These are phyloP conservation scores for Mus musculus DNA, from an alignment of 2,113 vertebrate species.

Conservation along the genomic window DNA sequence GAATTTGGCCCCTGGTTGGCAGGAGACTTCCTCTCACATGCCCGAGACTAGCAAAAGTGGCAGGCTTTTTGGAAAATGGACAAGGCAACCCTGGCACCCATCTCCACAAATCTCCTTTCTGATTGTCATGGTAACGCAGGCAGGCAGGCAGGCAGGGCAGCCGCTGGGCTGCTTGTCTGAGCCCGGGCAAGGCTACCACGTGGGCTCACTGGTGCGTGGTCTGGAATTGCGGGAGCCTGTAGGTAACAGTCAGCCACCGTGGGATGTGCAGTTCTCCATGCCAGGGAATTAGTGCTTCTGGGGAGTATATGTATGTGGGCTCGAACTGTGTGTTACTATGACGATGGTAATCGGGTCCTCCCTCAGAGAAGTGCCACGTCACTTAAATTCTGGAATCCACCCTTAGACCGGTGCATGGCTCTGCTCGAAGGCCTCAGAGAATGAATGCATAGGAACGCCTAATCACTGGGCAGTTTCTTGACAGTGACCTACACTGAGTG, in stretches of 20 bases:
- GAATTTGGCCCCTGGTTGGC: neutral
- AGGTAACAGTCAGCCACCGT: neutral
- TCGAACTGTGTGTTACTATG: conserved; percentile 60
- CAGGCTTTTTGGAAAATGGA: neutral
- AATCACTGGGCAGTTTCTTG: conserved; percentile 62
- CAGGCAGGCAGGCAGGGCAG: neutral
- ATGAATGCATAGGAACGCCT: neutral
- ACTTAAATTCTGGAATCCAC: neutral
- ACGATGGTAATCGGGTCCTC: conserved; percentile 46
- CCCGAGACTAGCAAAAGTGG: neutral
- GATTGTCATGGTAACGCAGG: conserved; percentile 48
- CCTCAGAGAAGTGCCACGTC: neutral
- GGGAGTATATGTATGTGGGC: neutral
- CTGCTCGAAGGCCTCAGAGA: neutral
- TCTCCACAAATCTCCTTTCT: neutral
- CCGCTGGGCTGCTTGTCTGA: neutral
- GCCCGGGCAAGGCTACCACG: neutral
- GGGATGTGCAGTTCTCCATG: neutral
- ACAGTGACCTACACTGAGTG: conserved; percentile 74
- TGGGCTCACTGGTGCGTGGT: neutral
- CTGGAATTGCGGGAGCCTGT: neutral
- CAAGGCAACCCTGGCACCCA: neutral
- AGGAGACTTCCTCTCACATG: neutral
- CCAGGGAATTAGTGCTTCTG: neutral
- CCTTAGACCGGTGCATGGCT: neutral